Conservation (phyloP, 2,797 vertebrate species). For the Fratercula arctica region DNA sequence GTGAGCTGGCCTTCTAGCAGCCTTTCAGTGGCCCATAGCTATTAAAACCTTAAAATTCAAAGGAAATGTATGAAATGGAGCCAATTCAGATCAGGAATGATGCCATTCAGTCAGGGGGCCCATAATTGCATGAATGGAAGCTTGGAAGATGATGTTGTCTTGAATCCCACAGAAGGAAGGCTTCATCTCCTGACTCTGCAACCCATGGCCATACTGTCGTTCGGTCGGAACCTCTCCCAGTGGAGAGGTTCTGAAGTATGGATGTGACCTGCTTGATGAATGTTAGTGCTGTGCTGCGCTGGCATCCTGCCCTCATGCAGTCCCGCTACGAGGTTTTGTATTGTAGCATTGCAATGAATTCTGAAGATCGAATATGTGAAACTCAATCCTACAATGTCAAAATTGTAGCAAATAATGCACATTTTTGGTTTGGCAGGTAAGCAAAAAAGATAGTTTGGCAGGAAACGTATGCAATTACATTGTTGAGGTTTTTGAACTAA, state of each 20-base stretch:
- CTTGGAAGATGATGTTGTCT: neutral
- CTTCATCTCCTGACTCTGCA: neutral
- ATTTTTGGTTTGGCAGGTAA: neutral
- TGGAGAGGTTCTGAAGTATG: neutral
- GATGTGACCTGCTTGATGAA: no score
- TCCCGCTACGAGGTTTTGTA: neutral
- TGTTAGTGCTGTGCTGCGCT: neutral
- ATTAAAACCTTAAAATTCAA: neutral
- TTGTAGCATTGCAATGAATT: neutral
- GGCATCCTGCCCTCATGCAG: neutral
- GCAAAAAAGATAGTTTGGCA: neutral
- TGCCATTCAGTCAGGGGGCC: neutral
- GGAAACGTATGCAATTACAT: neutral
- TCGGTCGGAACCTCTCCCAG: neutral
- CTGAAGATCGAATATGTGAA: neutral
- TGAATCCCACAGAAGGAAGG: neutral
- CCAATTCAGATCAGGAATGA: neutral
- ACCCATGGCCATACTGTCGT: fast-evolving
- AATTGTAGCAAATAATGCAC: neutral
- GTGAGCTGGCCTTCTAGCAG: neutral
- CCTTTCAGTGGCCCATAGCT: neutral
- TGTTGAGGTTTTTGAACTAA: neutral
- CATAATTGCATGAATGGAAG: neutral
- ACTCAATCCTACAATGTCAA: neutral
- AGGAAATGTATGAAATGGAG: neutral